These are phyloP conservation scores for Datnioides undecimradiatus DNA, from an alignment of 2,113 vertebrate genomes.

Conservation along the genomic window DNA sequence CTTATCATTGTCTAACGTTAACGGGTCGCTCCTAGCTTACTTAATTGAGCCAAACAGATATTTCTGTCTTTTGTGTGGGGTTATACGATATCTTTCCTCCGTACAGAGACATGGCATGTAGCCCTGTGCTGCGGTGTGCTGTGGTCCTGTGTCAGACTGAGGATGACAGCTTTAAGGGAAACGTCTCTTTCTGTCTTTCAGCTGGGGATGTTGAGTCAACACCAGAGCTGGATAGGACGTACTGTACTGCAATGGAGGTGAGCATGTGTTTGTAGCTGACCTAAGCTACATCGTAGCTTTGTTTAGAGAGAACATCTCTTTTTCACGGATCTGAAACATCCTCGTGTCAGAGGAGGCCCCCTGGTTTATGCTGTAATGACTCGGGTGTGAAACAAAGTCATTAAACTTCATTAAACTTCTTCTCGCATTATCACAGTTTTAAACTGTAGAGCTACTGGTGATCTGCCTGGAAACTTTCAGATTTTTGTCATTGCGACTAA, in stretches of 20 bases:
- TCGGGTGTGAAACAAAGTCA: too few species aligned
- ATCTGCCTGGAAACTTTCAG: too few species aligned
- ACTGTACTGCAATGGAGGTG: constrained; percentile 64
- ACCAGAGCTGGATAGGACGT: constrained; percentile 20
- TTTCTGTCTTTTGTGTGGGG: neutral
- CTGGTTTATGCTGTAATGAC: neutral
- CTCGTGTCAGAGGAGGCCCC: neutral
- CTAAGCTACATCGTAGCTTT: neutral
- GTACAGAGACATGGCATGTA: neutral
- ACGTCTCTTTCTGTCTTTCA: constrained; percentile 15
- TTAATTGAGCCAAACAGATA: neutral
- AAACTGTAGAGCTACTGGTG: neutral
- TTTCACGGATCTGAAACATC: too few species aligned
- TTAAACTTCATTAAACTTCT: neutral
- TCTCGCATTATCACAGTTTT: neutral
- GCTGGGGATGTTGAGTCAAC: constrained; percentile 57
- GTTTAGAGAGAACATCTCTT: neutral
- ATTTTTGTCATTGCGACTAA: neutral
- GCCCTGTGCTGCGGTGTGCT: neutral
- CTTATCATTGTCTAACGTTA: neutral
- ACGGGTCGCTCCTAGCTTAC: neutral
- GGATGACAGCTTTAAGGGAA: neutral
- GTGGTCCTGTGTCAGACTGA: neutral
- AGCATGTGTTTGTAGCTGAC: neutral
- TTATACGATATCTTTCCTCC: neutral